phyloP scores from a whole-genome alignment of 30 jellyfish, hydroid and myxozoan species.

The Cassiopea xamachana region DNA sequence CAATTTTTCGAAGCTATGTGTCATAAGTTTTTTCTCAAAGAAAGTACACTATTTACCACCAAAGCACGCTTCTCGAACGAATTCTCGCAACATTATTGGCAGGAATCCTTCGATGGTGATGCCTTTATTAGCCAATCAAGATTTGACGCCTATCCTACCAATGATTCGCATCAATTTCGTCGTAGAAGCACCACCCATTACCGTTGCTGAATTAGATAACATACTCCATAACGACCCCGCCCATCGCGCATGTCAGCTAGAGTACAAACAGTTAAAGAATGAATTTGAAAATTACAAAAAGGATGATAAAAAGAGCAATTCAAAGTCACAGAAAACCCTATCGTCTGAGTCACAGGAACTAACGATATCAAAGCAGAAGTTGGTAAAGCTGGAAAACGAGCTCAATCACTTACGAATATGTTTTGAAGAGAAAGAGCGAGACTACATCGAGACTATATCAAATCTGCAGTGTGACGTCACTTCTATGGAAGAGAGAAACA shows the following conservation, averaged over 20 bases:
- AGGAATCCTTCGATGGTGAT: no score
- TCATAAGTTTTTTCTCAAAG: no score
- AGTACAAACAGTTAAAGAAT: constrained; percentile 83
- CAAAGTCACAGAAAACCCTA: background rate
- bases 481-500: constrained; percentile 59
- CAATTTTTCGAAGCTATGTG: no score
- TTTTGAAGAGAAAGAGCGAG: constrained; percentile 80
- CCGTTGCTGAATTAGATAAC: constrained; percentile 81
- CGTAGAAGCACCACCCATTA: constrained; percentile 39
- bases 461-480: constrained; percentile 80
- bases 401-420: constrained; percentile 12
- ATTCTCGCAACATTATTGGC: no score
- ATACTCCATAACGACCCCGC: constrained; percentile 80
- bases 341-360: constrained; percentile 51
- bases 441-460: constrained; percentile 49
- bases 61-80: no score
- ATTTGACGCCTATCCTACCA: no score
- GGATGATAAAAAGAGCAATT: background rate
- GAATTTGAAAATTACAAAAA: constrained; percentile 82
- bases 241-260: constrained; percentile 87
- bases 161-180: background rate
- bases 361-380: constrained; percentile 32
- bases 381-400: constrained; percentile 61
- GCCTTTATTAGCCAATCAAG: no score
- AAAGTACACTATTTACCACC: no score